Base-by-base conservation (phyloP, 1,140 invertebrate species). In the Homalodisca vitripennis region DNA sequence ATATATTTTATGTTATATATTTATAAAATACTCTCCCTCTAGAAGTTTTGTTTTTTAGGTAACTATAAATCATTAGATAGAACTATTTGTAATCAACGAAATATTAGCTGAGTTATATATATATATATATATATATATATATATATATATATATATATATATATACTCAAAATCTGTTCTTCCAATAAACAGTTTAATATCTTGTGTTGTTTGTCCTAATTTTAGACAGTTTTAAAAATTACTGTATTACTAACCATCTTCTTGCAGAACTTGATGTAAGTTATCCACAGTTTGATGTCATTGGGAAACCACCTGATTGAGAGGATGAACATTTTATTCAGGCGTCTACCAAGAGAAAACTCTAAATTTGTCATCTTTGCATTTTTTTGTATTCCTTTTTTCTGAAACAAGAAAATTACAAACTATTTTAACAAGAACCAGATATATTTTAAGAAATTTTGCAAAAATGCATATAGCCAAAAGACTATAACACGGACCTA, bases 181-280 rank as follows among this genome's bases (percentile, higher is more conserved):
- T 12, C 2, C 14, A 64, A 46, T 32, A 20, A 24, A 27, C 13
- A 62, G 14, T 26, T 27, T 13, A 12, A 26, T 6, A 53, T 26
- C 24, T 10, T 12, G 3, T 12, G 20, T 12, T 24, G 6, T 10
- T 24, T 22, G 20, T 55, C 10, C 3, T 55, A 55, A 10, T 55
- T 6, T 55, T 20, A 22, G 24, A 55, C 51, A 20, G 10, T 64
- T 48, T 70, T 51, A 71, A 24, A 64, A 30, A 34, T 12, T 63
- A 12, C n/a, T 65, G 31, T 47, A 27, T 31, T 27, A 68, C 70
- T 69, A 65, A 86, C 87, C 75, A 87, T 82, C 75, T 84, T 81
- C 74, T 84, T 85, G 73, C 87, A 89, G 79, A 91, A 92, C 71
- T 88, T 86, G 64, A 92, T 87, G 73, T 90, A 87, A 31, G 86